A percentile compares a stretch with the other conserved stretches of the same genome.
phyloP scores from a whole-genome alignment of 2,888 invertebrate genomes.

The Dolomedes plantarius region DNA sequence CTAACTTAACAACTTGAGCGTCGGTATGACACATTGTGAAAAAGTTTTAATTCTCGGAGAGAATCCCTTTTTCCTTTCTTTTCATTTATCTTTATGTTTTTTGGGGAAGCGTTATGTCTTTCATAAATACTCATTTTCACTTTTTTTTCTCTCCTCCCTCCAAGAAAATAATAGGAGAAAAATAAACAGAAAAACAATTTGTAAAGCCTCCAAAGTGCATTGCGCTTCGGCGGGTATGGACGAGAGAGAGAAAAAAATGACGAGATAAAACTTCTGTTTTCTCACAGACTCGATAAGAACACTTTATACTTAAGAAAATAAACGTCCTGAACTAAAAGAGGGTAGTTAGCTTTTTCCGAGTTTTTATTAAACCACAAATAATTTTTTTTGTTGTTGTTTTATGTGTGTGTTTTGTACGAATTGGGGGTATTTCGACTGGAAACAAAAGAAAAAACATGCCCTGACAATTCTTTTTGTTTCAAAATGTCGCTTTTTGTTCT shows the following conservation, averaged over 20 bases:
- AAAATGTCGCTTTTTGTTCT: no score
- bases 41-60: no score
- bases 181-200: background rate
- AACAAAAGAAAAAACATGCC: constrained; percentile 25
- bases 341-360: constrained; percentile 22
- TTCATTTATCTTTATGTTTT: background rate
- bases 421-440: constrained; percentile 42
- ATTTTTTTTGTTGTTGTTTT: background rate
- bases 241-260: no score
- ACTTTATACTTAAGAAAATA: background rate
- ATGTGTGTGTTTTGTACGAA: constrained; percentile 20
- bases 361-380: constrained; percentile 42
- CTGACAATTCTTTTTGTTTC: no score
- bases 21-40: no score
- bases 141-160: background rate
- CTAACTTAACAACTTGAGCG: no score
- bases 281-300: background rate
- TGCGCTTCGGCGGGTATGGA: background rate
- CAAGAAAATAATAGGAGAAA: no score
- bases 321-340: constrained; percentile 7
- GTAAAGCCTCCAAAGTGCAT: background rate
- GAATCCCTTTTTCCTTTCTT: no score
- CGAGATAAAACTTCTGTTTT: background rate
- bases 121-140: background rate
- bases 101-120: background rate